Evolutionary conservation across 2,113 vertebrate species (phyloP), one percentile per base, ranked within the genome.

Genomic region (Cottus gobio): DNA sequence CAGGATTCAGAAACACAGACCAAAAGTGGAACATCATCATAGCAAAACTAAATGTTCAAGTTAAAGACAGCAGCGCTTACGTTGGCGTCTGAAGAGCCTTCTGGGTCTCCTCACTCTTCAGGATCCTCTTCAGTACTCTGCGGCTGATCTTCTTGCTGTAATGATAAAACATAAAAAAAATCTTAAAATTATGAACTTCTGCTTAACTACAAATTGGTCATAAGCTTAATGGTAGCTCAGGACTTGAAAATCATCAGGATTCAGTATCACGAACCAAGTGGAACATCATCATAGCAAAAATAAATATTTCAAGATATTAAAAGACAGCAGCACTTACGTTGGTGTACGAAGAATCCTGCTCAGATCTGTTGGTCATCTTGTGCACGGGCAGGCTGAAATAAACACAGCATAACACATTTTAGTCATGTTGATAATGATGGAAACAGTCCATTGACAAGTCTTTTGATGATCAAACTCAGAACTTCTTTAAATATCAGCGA

Each of bases 21-120:
- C n/a, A n/a, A n/a, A n/a, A n/a, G n/a, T n/a, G n/a, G n/a, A n/a
- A n/a, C n/a, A n/a, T n/a, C n/a, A n/a, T n/a, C n/a, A n/a, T n/a
- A n/a, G n/a, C n/a, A n/a, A n/a, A n/a, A n/a, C n/a, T n/a, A n/a
- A n/a, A n/a, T n/a, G n/a, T n/a, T n/a, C n/a, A n/a, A n/a, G n/a
- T n/a, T n/a, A n/a, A n/a, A n/a, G n/a, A n/a, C n/a, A n/a, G n/a
- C n/a, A n/a, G n/a, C n/a, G n/a, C n/a, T n/a, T n/a, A n/a, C n/a
- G n/a, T n/a, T n/a, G n/a, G n/a, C n/a, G n/a, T n/a, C n/a, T n/a
- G n/a, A n/a, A 99, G 96, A 1, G 96, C 96, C 90, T 97, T 97
- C 93, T 98, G 97, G 90, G 99, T 97, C 80, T 98, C 97, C 69
- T 96, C 96, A 83, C 97, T 99, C 91, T 97, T 98, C 2, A 42